Evolutionary conservation across 37 sponge, comb jelly and placozoan genomes (phyloP), one percentile per base, ranked within the genome.

Genomic region (Diacarnus erythraeanus): DNA sequence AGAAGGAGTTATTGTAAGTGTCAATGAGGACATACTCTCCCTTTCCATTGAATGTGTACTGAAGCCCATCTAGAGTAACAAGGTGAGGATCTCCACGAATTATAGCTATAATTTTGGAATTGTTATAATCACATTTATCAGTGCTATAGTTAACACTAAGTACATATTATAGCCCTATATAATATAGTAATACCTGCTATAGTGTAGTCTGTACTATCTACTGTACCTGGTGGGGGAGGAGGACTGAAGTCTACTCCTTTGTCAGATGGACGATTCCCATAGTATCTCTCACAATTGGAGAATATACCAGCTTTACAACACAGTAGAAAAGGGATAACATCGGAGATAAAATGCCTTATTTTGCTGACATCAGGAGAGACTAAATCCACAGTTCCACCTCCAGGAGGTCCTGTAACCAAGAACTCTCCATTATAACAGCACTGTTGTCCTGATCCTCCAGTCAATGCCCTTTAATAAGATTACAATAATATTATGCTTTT

Each of bases 31-130:
- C 77, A 54, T 61, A 87, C 57, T 87, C 88, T 76, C 88, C 88
- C 38, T 77, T 76, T 12, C 88, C 88, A 81, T 87, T 87, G 65
- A 87, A 87, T 17, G 88, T 87, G 77, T 87, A 87, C 77, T 81
- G 34, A 38, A 65, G 56, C 23, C 88, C 88, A 71, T 87, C 88
- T 35, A 82, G 77, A 38, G 88, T 81, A 2, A 82, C 57, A 31
- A 87, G 33, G 38, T 87, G 88, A 42, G 88, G 88, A 67, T 87
- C 88, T 20, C 88, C 88, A 57, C n/a, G 59, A 9, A 59, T 36
- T 3, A 38, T 10, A 58, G 60, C 81, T 80, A 27, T 8, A 70
- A n/a, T n/a, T n/a, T n/a, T n/a, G n/a, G n/a, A n/a, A n/a, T n/a
- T n/a, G n/a, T n/a, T n/a, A n/a, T n/a, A n/a, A n/a, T n/a, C n/a